A percentile compares a stretch with the other conserved stretches of the same genome.
phyloP scores from a whole-genome alignment of 2,113 vertebrate species.

The Ramphastos sulfuratus region DNA sequence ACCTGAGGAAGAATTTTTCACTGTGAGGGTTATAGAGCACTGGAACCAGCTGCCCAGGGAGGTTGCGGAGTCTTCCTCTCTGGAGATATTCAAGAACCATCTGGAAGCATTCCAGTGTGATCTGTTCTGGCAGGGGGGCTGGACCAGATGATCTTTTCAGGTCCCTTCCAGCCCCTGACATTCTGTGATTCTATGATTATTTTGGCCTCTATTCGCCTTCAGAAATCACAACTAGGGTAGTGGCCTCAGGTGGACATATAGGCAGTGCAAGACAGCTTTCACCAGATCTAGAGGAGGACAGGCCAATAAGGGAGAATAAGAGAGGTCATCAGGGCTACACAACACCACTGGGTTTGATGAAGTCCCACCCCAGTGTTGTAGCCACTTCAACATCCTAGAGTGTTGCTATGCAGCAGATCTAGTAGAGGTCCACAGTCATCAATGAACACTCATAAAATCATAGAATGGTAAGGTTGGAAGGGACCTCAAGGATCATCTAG shows the following conservation, averaged over 20 bases:
- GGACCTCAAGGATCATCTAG: too few relatives aligned
- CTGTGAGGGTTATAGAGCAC: too few relatives aligned
- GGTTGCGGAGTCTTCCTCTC: too few relatives aligned
- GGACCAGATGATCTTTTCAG: too few relatives aligned
- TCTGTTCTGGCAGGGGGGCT: too few relatives aligned
- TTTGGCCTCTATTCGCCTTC: not conserved
- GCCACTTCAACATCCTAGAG: not conserved
- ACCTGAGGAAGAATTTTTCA: too few relatives aligned
- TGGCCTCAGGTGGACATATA: not conserved
- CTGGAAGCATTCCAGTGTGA: too few relatives aligned
- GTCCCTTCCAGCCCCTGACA: too few relatives aligned
- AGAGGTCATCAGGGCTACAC: not conserved
- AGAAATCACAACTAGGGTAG: not conserved
- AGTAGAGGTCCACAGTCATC: accelerated
- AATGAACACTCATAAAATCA: too few relatives aligned
- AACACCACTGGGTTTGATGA: not conserved
- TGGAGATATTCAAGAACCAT: too few relatives aligned
- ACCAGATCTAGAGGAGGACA: not conserved
- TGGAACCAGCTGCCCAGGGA: too few relatives aligned
- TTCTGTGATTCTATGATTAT: not conserved
- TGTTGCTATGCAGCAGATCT: not conserved
- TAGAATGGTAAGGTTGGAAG: too few relatives aligned
- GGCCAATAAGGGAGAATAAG: not conserved
- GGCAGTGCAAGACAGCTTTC: not conserved
- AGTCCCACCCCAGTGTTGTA: not conserved